Base-by-base conservation (phyloP, 1,140 invertebrate genomes). In the Bathynomus jamesi region DNA sequence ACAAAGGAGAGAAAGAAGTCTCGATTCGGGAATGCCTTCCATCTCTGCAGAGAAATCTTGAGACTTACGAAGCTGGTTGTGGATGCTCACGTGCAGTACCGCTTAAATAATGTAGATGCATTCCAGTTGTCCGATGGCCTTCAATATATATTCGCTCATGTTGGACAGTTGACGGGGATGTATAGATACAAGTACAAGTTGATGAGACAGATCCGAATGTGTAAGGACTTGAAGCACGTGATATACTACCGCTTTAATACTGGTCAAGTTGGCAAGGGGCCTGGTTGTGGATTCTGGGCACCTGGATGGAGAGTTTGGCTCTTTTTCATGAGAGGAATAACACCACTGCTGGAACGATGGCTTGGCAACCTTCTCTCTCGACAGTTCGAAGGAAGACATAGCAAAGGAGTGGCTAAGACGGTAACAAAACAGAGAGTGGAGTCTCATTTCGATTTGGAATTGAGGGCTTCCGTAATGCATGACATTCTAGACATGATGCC, bases 401-500 rank as follows among this genome's bases (percentile, higher is more conserved):
- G 95, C 0, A 99, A 99, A 84, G 97, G 90, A 67, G 96, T 99
- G 8, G 98, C 98, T 0, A 99, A 99, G 83, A 99, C 98, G 3
- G 98, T 99, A 0, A 99, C 98, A 0, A 99, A 99, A 81, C 98
- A 99, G 82, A 87, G 98, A 79, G 98, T 99, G 0, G 98, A 99
- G 80, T 98, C 95, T 63, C 98, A 99, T 84, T 99, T 99, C 83
- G 98, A 99, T 88, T 85, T 99, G 67, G 98, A 99, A 84, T 83
- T 99, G 74, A 86, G 98, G 78, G 95, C 95, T 46, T 98, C 95
- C 0, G 95, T 97, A 17, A 99, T 99, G 98, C 97, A 99, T 83
- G 98, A 99, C 81, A 99, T 99, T 80, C 89, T 99, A 0, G 98
- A 99, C 81, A 99, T 99, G 97, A 99, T 99, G 98, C 98, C 98